Percentiles rank a stretch among this genome's conserved stretches.
These are phyloP conservation scores for Cydia pomonella DNA, from an alignment of 1,140 invertebrate species.

Conservation along the genomic window DNA sequence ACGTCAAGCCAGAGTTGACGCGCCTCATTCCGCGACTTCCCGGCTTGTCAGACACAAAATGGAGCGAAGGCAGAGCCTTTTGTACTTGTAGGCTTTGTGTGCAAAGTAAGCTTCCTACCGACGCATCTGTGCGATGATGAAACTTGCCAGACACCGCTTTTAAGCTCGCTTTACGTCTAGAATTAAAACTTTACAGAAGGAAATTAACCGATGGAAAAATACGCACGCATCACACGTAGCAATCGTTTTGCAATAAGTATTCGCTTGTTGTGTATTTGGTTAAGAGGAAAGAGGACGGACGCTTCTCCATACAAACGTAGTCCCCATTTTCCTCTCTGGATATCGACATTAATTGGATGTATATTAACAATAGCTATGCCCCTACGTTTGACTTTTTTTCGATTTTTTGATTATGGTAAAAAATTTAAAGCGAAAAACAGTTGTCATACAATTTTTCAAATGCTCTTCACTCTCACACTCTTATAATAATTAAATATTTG, in stretches of 20 bases:
- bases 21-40: slow-evolving; percentile 64
- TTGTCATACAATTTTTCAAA: too few relatives aligned
- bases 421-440: too few relatives aligned
- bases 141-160: slow-evolving; percentile 78
- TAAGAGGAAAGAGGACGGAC: too few relatives aligned
- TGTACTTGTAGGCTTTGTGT: slow-evolving; percentile 77
- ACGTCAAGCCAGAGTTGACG: slow-evolving; percentile 58
- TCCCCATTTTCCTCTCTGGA: too few relatives aligned
- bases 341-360: too few relatives aligned
- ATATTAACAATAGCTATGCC: too few relatives aligned
- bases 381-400: too few relatives aligned
- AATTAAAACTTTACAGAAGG: slow-evolving; percentile 77
- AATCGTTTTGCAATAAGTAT: not conserved
- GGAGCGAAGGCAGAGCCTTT: slow-evolving; percentile 71
- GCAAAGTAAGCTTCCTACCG: slow-evolving; percentile 77
- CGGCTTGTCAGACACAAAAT: slow-evolving; percentile 73
- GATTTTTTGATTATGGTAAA: too few relatives aligned
- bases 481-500: too few relatives aligned
- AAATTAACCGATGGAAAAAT: slow-evolving; percentile 77
- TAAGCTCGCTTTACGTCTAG: slow-evolving; percentile 74
- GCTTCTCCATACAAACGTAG: too few relatives aligned
- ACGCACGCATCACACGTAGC: slow-evolving; percentile 38
- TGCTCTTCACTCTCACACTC: too few relatives aligned
- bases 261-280: slow-evolving; percentile 34
- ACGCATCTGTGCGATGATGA: slow-evolving; percentile 76